These are phyloP conservation scores for Tenualosa thibaudeaui DNA, from an alignment of 2,797 vertebrate species.

Conservation along the genomic window DNA sequence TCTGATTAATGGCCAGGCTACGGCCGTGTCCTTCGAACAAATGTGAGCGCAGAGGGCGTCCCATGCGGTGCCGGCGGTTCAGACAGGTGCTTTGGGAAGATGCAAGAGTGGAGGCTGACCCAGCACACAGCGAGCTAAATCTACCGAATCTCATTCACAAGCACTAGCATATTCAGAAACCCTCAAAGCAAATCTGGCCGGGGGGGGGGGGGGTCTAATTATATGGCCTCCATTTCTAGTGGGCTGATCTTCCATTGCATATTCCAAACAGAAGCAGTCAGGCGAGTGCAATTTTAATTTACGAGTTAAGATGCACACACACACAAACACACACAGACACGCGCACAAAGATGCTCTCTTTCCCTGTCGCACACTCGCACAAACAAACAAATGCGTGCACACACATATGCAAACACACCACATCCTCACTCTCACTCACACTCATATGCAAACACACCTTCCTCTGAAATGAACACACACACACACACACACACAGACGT, in stretches of 20 bases:
- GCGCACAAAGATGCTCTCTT: no score
- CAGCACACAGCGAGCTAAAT: not conserved
- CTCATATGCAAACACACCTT: not conserved
- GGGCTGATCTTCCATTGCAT: not conserved
- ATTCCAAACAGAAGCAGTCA: slow-evolving; percentile 10
- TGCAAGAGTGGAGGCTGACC: not conserved
- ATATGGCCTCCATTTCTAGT: not conserved
- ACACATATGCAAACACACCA: not conserved
- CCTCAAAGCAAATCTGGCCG: not conserved
- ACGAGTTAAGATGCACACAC: not conserved
- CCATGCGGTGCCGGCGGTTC: not conserved
- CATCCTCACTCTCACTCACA: no score
- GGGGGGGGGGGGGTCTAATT: not conserved
- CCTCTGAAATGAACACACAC: not conserved
- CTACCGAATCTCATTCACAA: not conserved
- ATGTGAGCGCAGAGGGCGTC: not conserved
- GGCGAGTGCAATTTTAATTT: slow-evolving; percentile 9
- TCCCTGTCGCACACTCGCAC: not conserved
- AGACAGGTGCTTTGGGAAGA: not conserved
- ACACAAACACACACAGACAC: not conserved
- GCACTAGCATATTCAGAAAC: not conserved
- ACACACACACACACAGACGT: not conserved
- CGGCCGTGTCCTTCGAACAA: not conserved
- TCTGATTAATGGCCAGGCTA: not conserved
- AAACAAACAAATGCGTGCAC: not conserved